Percentiles rank a stretch among this genome's conserved stretches.
Conservation (phyloP, 2,888 invertebrate genomes). For the Ophion ventricosus region DNA sequence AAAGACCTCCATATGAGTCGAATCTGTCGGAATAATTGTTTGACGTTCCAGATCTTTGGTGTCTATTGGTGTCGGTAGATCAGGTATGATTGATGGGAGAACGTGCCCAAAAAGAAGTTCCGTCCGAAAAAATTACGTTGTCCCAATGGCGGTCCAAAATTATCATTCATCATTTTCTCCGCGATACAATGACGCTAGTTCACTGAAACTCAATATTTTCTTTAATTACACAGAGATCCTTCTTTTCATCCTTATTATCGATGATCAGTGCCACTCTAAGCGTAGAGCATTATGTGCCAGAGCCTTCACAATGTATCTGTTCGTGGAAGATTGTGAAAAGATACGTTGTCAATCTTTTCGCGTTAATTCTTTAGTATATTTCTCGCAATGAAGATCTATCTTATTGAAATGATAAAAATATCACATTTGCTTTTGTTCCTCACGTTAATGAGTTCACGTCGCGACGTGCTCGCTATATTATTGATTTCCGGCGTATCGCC, state of each 20-base stretch:
- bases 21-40: too few species aligned
- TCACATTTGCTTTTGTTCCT: background rate
- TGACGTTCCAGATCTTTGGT: too few species aligned
- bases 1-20: too few species aligned
- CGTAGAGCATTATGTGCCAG: background rate
- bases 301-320: background rate
- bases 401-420: background rate
- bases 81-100: too few species aligned
- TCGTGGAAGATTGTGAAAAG: background rate
- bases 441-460: background rate
- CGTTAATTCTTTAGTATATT: background rate
- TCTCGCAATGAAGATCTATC: too few species aligned
- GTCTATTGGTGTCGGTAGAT: too few species aligned
- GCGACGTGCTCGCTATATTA: slow-evolving; percentile 10
- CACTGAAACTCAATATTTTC: background rate
- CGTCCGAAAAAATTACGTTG: too few species aligned
- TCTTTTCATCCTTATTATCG: background rate
- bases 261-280: background rate
- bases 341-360: background rate
- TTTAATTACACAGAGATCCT: background rate
- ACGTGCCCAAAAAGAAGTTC: too few species aligned
- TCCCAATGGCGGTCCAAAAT: too few species aligned
- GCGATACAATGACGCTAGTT: background rate
- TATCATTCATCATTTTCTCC: too few species aligned
- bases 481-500: background rate